A percentile compares a stretch with the other conserved stretches of the same genome.
phyloP scores from a whole-genome alignment of 2,113 vertebrate species.

The Meles meles region DNA sequence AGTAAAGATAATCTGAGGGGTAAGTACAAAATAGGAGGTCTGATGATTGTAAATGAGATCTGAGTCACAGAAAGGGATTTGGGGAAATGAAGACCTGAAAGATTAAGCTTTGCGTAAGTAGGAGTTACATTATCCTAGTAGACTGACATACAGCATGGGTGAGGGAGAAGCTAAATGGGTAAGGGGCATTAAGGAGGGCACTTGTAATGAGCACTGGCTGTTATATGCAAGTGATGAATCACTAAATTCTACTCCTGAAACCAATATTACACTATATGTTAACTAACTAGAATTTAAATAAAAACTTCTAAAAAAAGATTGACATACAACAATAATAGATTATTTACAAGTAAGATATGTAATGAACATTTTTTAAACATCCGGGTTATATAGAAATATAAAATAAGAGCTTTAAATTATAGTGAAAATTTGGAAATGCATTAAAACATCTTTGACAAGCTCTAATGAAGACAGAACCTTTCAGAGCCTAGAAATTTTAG shows the following conservation, averaged over 20 bases:
- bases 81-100: background rate
- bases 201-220: background rate
- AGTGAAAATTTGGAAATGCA: slow-evolving; percentile 10
- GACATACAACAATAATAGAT: background rate
- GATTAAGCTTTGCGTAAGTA: background rate
- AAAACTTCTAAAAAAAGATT: background rate
- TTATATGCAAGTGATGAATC: background rate
- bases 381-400: background rate
- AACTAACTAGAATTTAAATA: background rate
- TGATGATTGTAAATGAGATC: background rate
- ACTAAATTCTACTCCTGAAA: background rate
- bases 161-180: background rate
- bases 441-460: background rate
- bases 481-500: slow-evolving; percentile 3
- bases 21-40: background rate
- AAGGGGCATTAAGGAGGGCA: background rate
- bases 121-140: background rate
- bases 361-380: background rate
- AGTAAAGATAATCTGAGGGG: background rate
- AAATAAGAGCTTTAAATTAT: background rate
- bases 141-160: background rate
- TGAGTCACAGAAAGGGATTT: background rate
- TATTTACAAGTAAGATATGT: background rate
- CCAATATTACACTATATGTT: background rate
- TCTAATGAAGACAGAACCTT: background rate